Evolutionary conservation across 2,113 vertebrate species (phyloP), one percentile per base, ranked within the genome.

Genomic region (Machaerirhynchus nigripectus): DNA sequence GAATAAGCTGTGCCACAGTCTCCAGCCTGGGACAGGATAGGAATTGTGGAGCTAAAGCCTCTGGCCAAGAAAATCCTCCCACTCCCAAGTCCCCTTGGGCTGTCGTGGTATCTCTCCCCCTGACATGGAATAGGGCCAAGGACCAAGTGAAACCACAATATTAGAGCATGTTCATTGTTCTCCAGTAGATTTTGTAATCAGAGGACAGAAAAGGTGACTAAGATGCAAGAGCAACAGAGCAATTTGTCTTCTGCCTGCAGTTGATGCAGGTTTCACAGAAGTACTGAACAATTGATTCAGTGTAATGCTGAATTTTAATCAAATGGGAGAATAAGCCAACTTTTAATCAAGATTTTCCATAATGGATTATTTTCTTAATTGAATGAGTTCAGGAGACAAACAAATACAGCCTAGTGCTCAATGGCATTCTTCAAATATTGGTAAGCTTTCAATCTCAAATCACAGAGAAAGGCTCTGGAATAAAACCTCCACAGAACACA

Each of bases 331-430:
- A 97, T 97, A 96, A 97, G 90, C 78, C 93, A 97, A 97, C 90
- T 97, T 97, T 96, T 97, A 97, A 97, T 97, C 96, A 97, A 97
- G 96, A 95, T 96, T 97, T 97, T 97, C 96, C 95, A 87, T 97
- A 97, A 97, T 97, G 97, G 97, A 97, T 97, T 97, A 97, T 97
- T 97, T 97, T 95, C 85, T 87, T 97, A 97, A 97, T 97, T 97
- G 95, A 96, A 97, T 93, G 89, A 92, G 95, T 96, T 94, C 83
- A 92, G 95, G 75, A 96, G 94, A 96, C 92, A 97, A 97, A 96
- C 83, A 97, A 95, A 97, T 95, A 89, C 87, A 95, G 47, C 81
- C 89, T 87, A 39, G 82, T 84, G 77, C 85, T 96, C 95, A 93
- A 93, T 97, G 89, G 93, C 68, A 75, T 97, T 96, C 94, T 97